Conservation (phyloP, 2,113 vertebrate genomes). For the Plestiodon gilberti region DNA sequence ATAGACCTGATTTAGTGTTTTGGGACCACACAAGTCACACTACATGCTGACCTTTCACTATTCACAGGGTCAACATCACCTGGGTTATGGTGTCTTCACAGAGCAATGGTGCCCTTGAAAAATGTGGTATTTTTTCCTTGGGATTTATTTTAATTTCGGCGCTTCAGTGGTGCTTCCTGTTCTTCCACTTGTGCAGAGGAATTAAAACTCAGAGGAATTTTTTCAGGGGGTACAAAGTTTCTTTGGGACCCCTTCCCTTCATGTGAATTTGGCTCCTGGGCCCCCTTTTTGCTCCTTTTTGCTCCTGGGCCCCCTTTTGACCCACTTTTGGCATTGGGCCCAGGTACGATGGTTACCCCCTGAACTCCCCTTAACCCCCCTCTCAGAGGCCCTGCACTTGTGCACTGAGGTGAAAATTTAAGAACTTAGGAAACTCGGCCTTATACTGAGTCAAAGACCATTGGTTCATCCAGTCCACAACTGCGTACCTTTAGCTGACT, state of each 20-base stretch:
- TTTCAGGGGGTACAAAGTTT: too few species aligned
- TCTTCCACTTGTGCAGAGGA: background rate
- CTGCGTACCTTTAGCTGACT: background rate
- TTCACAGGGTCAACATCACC: background rate
- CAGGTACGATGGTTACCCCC: too few species aligned
- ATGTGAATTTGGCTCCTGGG: too few species aligned
- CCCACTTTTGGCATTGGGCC: too few species aligned
- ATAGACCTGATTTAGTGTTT: background rate
- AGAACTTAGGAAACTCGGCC: background rate
- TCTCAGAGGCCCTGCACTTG: too few species aligned
- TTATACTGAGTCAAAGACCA: background rate
- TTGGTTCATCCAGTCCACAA: background rate
- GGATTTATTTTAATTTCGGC: too few species aligned
- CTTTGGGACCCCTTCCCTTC: too few species aligned
- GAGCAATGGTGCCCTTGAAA: background rate
- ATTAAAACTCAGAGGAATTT: too few species aligned
- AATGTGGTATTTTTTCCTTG: background rate
- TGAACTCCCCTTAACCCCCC: too few species aligned
- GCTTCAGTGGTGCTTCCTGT: background rate
- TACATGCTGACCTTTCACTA: background rate
- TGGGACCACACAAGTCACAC: background rate
- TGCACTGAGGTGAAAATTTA: too few species aligned
- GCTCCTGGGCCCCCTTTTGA: too few species aligned
- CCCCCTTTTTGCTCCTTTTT: too few species aligned
- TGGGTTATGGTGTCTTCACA: background rate